Conservation (phyloP, 2,888 invertebrate genomes). For the Ernsta delagoae region DNA sequence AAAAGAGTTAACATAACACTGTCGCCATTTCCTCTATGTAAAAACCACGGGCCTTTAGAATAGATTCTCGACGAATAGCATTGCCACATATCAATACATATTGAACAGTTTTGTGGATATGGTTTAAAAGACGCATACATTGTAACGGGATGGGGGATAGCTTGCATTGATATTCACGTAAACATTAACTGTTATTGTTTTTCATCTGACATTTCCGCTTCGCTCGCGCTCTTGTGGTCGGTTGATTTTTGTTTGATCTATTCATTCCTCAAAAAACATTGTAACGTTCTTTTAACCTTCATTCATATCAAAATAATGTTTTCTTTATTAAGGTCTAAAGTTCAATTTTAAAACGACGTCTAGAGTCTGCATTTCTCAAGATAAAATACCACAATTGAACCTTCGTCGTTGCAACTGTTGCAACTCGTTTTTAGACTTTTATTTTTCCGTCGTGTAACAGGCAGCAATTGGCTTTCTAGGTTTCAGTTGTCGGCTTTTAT, state of each 20-base stretch:
- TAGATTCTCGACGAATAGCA: too few species aligned
- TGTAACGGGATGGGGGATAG: not conserved
- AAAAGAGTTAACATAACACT: too few species aligned
- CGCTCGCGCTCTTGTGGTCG: not conserved
- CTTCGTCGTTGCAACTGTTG: too few species aligned
- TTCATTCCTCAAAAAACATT: not conserved
- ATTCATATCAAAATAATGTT: not conserved
- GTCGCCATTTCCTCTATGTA: too few species aligned
- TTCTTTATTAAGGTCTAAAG: not conserved
- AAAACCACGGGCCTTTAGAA: too few species aligned
- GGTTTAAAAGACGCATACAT: too few species aligned
- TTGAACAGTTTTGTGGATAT: too few species aligned
- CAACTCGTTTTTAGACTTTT: too few species aligned
- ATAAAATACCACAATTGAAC: not conserved
- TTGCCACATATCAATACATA: not conserved
- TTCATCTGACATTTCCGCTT: not conserved
- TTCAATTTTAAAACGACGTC: not conserved
- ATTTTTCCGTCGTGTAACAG: too few species aligned
- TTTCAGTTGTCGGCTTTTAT: too few species aligned
- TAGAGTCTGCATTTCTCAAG: not conserved
- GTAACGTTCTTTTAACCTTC: not conserved
- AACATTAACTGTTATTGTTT: not conserved
- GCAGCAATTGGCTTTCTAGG: too few species aligned
- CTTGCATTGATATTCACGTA: not conserved
- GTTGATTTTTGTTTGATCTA: not conserved